A percentile compares a stretch with the other conserved stretches of the same genome.
phyloP scores from a whole-genome alignment of 2,888 invertebrate genomes.

The Taphrorychus bicolor region DNA sequence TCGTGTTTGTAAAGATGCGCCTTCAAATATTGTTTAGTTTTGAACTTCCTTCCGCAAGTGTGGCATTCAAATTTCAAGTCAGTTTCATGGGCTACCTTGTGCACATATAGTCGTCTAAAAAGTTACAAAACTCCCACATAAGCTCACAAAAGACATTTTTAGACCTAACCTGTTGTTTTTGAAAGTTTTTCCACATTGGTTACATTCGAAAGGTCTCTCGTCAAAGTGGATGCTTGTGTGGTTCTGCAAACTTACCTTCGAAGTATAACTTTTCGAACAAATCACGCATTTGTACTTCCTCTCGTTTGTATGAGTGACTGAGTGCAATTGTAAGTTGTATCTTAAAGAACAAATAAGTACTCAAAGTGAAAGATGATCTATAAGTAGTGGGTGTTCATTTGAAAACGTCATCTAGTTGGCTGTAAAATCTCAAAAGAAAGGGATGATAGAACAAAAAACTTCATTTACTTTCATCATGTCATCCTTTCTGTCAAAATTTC shows the following conservation, averaged over 20 bases:
- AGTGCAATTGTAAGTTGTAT: conserved; percentile 51
- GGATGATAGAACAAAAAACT: too few species aligned
- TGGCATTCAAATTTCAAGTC: conserved; percentile 63
- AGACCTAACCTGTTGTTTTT: conserved; percentile 46
- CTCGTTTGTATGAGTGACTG: conserved; percentile 51
- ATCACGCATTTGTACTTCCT: conserved; percentile 48
- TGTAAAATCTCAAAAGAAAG: too few species aligned
- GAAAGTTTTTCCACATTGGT: conserved; percentile 49
- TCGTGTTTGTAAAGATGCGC: conserved; percentile 67
- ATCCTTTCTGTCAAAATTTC: too few species aligned
- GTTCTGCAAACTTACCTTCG: conserved; percentile 50
- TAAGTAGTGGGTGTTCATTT: too few species aligned
- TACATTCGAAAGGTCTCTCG: conserved; percentile 47
- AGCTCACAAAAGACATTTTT: not conserved
- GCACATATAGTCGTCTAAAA: conserved; percentile 48
- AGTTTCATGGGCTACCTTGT: conserved; percentile 58
- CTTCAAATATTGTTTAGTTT: conserved; percentile 64
- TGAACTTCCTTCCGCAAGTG: conserved; percentile 63
- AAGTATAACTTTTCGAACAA: conserved; percentile 48
- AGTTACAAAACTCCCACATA: not conserved
- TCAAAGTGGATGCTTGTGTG: conserved; percentile 49
- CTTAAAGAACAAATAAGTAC: not conserved
- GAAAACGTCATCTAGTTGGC: too few species aligned
- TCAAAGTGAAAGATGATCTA: too few species aligned
- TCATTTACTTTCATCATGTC: too few species aligned